Conservation (phyloP, 2,113 vertebrate genomes). For the Ictidomys tridecemlineatus region DNA sequence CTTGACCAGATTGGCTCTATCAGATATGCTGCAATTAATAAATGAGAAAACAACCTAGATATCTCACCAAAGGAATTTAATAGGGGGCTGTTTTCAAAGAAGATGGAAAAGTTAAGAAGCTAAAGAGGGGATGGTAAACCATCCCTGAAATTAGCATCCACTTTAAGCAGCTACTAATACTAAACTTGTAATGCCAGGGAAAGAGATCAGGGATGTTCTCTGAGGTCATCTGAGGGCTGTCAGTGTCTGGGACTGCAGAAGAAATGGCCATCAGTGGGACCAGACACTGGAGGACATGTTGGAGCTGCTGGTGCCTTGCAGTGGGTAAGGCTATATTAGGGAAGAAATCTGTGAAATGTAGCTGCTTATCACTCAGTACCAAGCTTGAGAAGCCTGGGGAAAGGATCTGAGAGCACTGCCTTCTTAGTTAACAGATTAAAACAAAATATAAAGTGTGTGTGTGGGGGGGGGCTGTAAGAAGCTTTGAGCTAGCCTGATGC, state of each 20-base stretch:
- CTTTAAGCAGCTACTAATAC: not conserved
- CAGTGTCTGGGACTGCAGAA: not conserved
- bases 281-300: not conserved
- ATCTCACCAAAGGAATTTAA: not conserved
- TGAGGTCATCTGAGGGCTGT: not conserved
- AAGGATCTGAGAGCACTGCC: not conserved
- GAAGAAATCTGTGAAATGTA: not conserved
- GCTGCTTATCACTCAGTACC: not conserved
- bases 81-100: not conserved
- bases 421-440: constrained; percentile 9
- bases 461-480: not conserved
- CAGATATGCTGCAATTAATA: not conserved
- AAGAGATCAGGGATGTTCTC: not conserved
- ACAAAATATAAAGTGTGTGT: not conserved
- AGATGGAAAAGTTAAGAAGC: not conserved
- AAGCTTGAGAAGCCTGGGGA: not conserved
- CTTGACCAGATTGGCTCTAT: not conserved
- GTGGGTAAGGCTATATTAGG: not conserved
- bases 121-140: not conserved
- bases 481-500: not conserved
- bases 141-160: not conserved
- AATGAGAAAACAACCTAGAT: not conserved
- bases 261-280: not conserved
- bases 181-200: not conserved
- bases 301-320: not conserved